Conservation (phyloP, 2,113 vertebrate species). For the Syrrhaptes paradoxus region DNA sequence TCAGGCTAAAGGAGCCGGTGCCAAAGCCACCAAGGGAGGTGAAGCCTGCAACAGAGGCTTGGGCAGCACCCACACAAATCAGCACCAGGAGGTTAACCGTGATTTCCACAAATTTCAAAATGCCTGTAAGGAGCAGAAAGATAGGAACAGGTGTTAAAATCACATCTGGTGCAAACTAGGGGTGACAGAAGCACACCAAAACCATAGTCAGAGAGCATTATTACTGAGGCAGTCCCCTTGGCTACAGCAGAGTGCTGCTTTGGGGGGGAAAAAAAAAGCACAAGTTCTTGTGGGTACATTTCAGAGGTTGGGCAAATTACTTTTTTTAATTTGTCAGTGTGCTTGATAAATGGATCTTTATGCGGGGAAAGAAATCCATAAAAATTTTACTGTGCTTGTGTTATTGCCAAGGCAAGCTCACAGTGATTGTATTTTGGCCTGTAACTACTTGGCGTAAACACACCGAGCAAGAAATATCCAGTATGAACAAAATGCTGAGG, state of each 20-base stretch:
- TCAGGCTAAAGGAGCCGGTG: conserved; percentile 73
- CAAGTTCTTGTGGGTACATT: not conserved
- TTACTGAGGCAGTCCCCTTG: not conserved
- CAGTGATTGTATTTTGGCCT: conserved; percentile 27
- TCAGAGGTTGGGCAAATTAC: not conserved
- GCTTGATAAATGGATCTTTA: conserved; percentile 25
- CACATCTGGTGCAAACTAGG: not conserved
- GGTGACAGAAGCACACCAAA: not conserved
- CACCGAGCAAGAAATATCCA: not conserved
- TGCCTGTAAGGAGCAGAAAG: conserved; percentile 64
- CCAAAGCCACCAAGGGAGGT: conserved; percentile 70
- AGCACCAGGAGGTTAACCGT: conserved; percentile 80
- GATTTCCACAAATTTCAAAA: conserved; percentile 81
- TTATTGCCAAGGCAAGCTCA: conserved; percentile 5
- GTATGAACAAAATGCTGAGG: not conserved
- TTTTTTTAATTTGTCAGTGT: conserved; percentile 41
- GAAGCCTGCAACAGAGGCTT: conserved; percentile 79
- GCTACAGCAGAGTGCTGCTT: not conserved
- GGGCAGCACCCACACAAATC: conserved; percentile 80
- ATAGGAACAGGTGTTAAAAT: not conserved
- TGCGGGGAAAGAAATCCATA: conserved; percentile 3
- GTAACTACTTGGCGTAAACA: conserved; percentile 41
- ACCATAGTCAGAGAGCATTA: not conserved
- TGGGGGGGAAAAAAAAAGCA: not conserved
- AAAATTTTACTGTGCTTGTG: conserved; percentile 27